Base-by-base conservation (phyloP, 2,113 vertebrate species). In the Psittacula cyanocephala region DNA sequence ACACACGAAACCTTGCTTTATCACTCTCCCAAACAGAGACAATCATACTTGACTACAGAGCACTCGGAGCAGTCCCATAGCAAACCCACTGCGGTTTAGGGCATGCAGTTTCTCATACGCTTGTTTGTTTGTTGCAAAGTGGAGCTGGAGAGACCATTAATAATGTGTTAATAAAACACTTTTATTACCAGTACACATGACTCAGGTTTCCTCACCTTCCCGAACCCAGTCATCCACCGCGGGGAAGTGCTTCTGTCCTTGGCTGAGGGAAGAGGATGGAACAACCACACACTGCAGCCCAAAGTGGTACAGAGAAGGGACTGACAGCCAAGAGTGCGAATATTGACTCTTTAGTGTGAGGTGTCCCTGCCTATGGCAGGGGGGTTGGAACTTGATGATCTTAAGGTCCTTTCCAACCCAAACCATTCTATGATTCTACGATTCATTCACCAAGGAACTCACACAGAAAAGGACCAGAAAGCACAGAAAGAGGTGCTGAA, bases 201-300 rank as follows among this genome's bases (percentile, higher is more conserved):
- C 57, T 96, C 86, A 91, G 55, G 33, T 60, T 92, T 85, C 78
- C 70, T 89, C 78, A 69, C 74, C 57, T 76, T 91, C 72, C 92
- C 0, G 0, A 84, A 80, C 49, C n/a, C 55, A 55, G 87, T 43
- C 44, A 85, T 33, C 1, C 19, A 50, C 4, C 0, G 1, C 12
- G 22, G 68, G 81, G 52, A 74, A 89, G 72, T 19, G 12, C 71
- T 65, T 85, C 55, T 60, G 67, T 69, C 77, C 80, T 33, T 18
- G 69, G 55, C 80, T 71, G 77, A 81, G 55, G 46, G 46, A 90
- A 81, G 68, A 43, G 6, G 11, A 23, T 69, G 89, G 71, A 96
- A 94, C 68, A 88, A 77, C n/a, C 20, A 41, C 57, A 60, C 17
- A 2, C 2, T 41, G 33, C 33, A 53, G 41, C 24, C 67, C 83